A percentile compares a stretch with the other conserved stretches of the same genome.
phyloP scores from a whole-genome alignment of 2,888 invertebrate species.

The Ormyrus thymus region DNA sequence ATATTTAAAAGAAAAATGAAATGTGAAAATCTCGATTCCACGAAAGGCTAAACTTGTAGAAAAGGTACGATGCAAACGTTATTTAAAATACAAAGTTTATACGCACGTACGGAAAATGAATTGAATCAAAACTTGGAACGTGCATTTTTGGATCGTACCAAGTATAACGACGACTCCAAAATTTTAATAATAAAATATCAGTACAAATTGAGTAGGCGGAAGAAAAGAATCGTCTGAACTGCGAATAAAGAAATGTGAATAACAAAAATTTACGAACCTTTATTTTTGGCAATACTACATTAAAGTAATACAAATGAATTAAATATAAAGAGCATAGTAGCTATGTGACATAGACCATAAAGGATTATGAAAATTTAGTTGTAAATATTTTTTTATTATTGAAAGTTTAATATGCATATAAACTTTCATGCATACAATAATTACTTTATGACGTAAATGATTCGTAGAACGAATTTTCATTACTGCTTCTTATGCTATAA shows the following conservation, averaged over 20 bases:
- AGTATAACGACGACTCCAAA: slow-evolving; percentile 62
- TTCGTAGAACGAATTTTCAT: slow-evolving; percentile 72
- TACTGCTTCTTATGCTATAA: slow-evolving; percentile 71
- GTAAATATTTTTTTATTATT: slow-evolving; percentile 71
- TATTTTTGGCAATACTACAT: slow-evolving; percentile 72
- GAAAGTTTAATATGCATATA: slow-evolving; percentile 67
- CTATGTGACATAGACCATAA: slow-evolving; percentile 59
- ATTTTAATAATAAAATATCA: slow-evolving; percentile 71
- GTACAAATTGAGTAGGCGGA: slow-evolving; percentile 70
- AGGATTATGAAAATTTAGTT: slow-evolving; percentile 63
- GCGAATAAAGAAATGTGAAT: slow-evolving; percentile 56
- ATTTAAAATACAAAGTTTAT: slow-evolving; percentile 43
- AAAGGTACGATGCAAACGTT: slow-evolving; percentile 9
- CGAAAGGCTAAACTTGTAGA: not conserved
- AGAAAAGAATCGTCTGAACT: slow-evolving; percentile 60
- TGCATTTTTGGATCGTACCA: slow-evolving; percentile 38
- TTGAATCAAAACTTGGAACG: slow-evolving; percentile 31
- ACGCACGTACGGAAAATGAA: slow-evolving; percentile 18
- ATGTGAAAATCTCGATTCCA: slow-evolving; percentile 21
- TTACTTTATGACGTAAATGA: slow-evolving; percentile 65
- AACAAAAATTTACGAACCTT: slow-evolving; percentile 56
- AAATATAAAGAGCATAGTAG: slow-evolving; percentile 57
- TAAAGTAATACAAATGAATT: slow-evolving; percentile 57
- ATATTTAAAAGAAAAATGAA: slow-evolving; percentile 18
- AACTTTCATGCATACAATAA: slow-evolving; percentile 62